Base-by-base conservation (phyloP, 92 coral and sea anemone species). In the Bergia puertoricense region DNA sequence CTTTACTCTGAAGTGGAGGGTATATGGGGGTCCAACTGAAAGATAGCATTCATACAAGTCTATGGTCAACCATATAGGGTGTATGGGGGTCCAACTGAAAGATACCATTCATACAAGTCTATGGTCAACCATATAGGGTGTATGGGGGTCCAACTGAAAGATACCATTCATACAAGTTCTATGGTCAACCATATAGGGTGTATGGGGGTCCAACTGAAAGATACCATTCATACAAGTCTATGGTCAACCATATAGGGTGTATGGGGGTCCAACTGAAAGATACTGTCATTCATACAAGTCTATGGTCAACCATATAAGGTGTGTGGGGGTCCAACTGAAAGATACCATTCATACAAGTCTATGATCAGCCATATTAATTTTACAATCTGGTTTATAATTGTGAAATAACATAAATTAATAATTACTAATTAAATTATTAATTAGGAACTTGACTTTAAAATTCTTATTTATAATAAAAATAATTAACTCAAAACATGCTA, bases 1-100 rank as follows among this genome's bases (percentile, higher is more conserved):
- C 89, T 96, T 95, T 74, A 97, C 99, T 89, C 97, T 93, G 89
- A 97, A 97, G 91, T 95, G 94, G 41, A 97, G 81, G 13, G 97
- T 94, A 85, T 91, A 97, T 23, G 99, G 99, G 40, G 98, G 95
- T 22, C 98, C 98, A 81, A 94, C 98, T 97, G 82, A 43, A 89
- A 90, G 77, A 36, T 37, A 67, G 4, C 22, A 71, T 13, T 54
- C 8, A 3, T 14, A 36, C 20, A 10, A 71, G 40, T 15, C 16
- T 69, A n/a, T 69, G 74, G 30, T 30, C 30, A 30, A 30, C 30
- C 30, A 30, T 30, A 30, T 30, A 97, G 81, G 13, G 97, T 94
- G 86, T 91, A 97, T 23, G 99, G 99, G 40, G 98, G 95, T 22
- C 98, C 98, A 81, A 94, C 98, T 97, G 82, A 43, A 89, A 90